Conservation (phyloP, 2,113 vertebrate species). For the Hydrolagus affinis region DNA sequence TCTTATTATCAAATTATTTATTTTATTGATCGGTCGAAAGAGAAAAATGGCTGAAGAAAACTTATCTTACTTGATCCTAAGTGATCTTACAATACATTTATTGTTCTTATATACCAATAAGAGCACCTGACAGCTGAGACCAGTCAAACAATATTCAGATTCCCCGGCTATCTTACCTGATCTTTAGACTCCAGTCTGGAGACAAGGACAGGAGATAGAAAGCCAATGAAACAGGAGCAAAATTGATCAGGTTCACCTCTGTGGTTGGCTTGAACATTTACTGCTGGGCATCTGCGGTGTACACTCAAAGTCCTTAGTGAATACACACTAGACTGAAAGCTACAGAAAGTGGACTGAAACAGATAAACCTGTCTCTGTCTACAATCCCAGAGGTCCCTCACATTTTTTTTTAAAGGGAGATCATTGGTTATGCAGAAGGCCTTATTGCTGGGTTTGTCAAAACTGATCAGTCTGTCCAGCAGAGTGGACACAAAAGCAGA, state of each 20-base stretch:
- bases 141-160: not conserved
- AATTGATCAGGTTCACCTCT: not conserved
- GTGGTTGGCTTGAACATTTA: constrained; percentile 26
- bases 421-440: constrained; percentile 39
- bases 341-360: constrained; percentile 35
- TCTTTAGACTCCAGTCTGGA: not conserved
- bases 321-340: constrained; percentile 34
- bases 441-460: constrained; percentile 31
- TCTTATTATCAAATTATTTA: not conserved
- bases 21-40: not conserved
- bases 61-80: not conserved
- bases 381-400: constrained; percentile 11
- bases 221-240: constrained; percentile 16
- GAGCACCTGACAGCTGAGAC: not conserved
- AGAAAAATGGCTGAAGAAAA: not conserved
- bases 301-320: constrained; percentile 32
- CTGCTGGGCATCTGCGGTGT: constrained; percentile 30
- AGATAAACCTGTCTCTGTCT: constrained; percentile 36
- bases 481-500: constrained; percentile 38
- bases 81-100: not conserved
- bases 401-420: constrained; percentile 32
- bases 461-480: not conserved
- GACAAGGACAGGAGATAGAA: not conserved
- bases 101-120: not conserved
- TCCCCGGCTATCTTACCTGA: constrained; percentile 8